Conservation (phyloP, 2,113 vertebrate genomes). For the Gallinago paraguaiae region DNA sequence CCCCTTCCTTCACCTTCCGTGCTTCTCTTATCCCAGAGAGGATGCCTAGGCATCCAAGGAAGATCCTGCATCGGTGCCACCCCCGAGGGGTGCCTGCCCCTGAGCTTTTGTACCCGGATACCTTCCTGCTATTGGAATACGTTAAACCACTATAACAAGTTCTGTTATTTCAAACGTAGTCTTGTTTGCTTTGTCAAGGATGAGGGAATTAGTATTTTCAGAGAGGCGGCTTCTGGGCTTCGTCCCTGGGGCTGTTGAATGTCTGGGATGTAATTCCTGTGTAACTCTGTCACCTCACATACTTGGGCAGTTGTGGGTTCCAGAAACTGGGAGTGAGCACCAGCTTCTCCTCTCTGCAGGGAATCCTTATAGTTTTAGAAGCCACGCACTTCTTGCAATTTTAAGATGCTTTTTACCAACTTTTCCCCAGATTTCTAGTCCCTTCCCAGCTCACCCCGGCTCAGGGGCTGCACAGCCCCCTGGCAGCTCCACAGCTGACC, state of each 20-base stretch:
- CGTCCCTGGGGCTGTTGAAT: not conserved
- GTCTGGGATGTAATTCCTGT: not conserved
- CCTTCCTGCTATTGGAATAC: conserved; percentile 17
- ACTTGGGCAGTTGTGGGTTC: not conserved
- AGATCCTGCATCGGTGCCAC: conserved; percentile 3
- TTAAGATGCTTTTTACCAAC: not conserved
- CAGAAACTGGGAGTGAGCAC: not conserved
- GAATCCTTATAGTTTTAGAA: not conserved
- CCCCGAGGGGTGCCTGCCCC: conserved; percentile 28
- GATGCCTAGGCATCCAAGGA: not conserved
- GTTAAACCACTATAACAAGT: conserved; percentile 42
- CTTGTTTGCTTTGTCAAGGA: conserved; percentile 60
- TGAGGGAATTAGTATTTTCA: conserved; percentile 59
- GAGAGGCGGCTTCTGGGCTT: not conserved
- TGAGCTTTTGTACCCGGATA: conserved; percentile 4
- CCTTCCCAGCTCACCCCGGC: not conserved
- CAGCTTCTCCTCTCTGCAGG: rapidly evolving
- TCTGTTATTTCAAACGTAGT: conserved; percentile 53
- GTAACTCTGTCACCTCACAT: not conserved
- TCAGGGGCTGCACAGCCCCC: rapidly evolving
- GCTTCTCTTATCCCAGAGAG: not conserved
- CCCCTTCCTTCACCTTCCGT: not conserved
- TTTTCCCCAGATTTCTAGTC: not conserved
- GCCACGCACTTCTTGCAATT: not conserved
- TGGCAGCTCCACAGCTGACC: not conserved